phyloP scores from a whole-genome alignment of 2,888 invertebrate genomes.

The Limenitis camilla region DNA sequence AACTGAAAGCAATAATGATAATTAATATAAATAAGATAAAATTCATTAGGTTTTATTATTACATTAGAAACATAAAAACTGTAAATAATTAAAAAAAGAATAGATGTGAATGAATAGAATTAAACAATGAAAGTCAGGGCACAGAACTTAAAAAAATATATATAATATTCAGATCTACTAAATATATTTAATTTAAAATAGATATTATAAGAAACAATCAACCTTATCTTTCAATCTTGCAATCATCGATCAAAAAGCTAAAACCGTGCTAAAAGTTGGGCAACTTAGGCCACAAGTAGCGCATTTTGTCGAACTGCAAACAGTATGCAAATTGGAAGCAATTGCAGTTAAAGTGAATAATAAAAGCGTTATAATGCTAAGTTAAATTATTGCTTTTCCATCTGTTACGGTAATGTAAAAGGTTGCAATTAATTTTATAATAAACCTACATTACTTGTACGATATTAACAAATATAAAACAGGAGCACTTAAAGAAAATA shows the following conservation, averaged over 20 bases:
- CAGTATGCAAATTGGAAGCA: conserved; percentile 15
- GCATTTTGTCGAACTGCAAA: conserved; percentile 11
- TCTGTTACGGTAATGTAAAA: background rate
- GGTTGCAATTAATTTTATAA: background rate
- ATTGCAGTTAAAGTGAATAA: conserved; percentile 9
- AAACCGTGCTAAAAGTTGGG: conserved; percentile 14
- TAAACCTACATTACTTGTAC: background rate
- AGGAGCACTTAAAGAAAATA: too few relatives aligned
- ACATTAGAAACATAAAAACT: too few relatives aligned
- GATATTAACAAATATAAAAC: background rate
- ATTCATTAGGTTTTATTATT: too few relatives aligned
- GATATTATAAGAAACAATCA: conserved; percentile 1
- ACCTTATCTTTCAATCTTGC: conserved; percentile 16
- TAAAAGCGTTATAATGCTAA: conserved; percentile 8
- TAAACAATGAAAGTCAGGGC: too few relatives aligned
- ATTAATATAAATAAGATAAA: too few relatives aligned
- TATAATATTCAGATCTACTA: too few relatives aligned
- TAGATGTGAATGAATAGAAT: too few relatives aligned
- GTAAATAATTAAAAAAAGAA: too few relatives aligned
- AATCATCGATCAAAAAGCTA: conserved; percentile 21
- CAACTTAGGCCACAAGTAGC: conserved; percentile 11
- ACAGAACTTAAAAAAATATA: too few relatives aligned
- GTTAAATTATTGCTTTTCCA: conserved; percentile 6
- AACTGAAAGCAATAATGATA: too few relatives aligned
- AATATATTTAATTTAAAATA: background rate